phyloP scores from a whole-genome alignment of 2,888 invertebrate species.

The Morpho achilles region DNA sequence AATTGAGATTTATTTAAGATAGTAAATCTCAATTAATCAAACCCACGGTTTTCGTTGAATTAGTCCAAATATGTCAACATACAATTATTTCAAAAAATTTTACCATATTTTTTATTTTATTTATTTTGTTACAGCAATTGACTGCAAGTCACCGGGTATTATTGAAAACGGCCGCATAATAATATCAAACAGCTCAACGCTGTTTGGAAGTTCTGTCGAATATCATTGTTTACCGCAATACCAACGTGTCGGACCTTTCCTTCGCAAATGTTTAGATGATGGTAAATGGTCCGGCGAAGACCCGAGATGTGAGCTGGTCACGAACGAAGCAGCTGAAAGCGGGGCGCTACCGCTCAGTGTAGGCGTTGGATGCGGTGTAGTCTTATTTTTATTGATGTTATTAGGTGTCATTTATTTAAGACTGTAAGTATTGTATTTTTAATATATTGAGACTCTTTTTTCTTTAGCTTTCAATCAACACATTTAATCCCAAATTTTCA shows the following conservation, averaged over 20 bases:
- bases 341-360: slow-evolving; percentile 88
- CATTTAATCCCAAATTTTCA: too few relatives aligned
- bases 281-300: slow-evolving; percentile 93
- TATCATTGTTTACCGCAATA: slow-evolving; percentile 93
- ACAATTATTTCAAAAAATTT: not conserved
- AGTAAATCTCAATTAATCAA: too few relatives aligned
- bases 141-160: slow-evolving; percentile 88
- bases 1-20: too few relatives aligned
- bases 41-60: too few relatives aligned
- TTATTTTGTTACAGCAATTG: slow-evolving; percentile 81
- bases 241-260: slow-evolving; percentile 88
- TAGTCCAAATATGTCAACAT: too few relatives aligned
- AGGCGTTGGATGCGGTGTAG: slow-evolving; percentile 90
- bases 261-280: slow-evolving; percentile 90
- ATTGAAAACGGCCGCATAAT: slow-evolving; percentile 93
- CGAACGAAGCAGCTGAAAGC: slow-evolving; percentile 85
- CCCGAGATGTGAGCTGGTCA: slow-evolving; percentile 87
- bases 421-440: slow-evolving; percentile 80
- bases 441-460: too few relatives aligned
- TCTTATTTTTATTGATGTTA: slow-evolving; percentile 87
- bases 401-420: slow-evolving; percentile 89
- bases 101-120: slow-evolving; percentile 9
- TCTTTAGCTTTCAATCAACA: too few relatives aligned
- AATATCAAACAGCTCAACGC: slow-evolving; percentile 89
- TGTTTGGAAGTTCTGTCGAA: slow-evolving; percentile 91